Conservation (phyloP, 2,113 vertebrate genomes). For the Cathartes aura region DNA sequence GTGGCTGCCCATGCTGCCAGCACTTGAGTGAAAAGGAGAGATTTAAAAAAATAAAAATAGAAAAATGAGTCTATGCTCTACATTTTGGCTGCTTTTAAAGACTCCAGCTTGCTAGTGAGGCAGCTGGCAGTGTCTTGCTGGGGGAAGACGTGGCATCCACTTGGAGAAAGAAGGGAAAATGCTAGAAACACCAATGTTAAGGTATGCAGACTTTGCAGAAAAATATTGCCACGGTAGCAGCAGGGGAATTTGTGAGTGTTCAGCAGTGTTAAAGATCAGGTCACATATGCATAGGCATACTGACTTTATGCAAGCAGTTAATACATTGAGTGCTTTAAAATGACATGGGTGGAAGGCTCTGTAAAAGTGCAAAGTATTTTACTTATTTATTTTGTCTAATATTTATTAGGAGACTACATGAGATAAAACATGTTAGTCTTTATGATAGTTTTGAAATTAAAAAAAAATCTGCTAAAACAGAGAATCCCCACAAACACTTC, state of each 20-base stretch:
- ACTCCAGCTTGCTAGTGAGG: neutral
- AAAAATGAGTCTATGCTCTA: neutral
- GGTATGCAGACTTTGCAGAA: fast-evolving
- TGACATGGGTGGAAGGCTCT: neutral
- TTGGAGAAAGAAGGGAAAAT: neutral
- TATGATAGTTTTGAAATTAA: neutral
- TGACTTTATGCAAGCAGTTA: neutral
- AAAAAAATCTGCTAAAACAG: neutral
- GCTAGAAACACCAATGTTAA: neutral
- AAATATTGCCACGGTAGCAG: neutral
- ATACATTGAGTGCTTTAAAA: neutral
- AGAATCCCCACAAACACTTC: neutral
- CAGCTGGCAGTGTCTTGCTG: fast-evolving
- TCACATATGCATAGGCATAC: fast-evolving
- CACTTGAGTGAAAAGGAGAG: neutral
- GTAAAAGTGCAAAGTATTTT: neutral
- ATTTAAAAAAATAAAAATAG: neutral
- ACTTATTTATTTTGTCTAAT: neutral
- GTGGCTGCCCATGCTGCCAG: no score
- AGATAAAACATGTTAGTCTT: neutral
- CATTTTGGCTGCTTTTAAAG: neutral
- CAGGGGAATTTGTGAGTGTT: neutral
- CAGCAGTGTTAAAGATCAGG: neutral
- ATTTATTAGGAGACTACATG: neutral
- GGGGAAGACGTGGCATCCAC: neutral